Evolutionary conservation across 92 coral and sea anemone species (phyloP), one percentile per base, ranked within the genome.

Genomic region (Epizoanthus ramosus): DNA sequence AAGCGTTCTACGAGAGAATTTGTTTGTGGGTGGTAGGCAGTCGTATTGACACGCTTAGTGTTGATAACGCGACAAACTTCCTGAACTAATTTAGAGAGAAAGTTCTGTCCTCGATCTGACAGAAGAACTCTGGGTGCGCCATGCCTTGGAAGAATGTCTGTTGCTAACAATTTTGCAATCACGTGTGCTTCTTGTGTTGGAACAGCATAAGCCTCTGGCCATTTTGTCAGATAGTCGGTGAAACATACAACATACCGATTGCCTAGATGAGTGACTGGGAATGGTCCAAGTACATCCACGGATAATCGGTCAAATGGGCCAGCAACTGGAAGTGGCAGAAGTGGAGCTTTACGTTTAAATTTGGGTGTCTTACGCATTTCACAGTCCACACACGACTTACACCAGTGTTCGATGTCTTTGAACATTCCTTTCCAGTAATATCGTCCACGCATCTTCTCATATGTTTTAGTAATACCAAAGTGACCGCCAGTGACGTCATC

Each of bases 371-470:
- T 90, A 8, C 90, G 43, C 76, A 75, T 87, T 13, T 75, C 70
- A 35, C 93, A 90, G 59, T 90, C 93, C 3, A 57, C 74, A 50
- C 91, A 90, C 2, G 91, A 61, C 8, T 69, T 73, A 13, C 52
- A 43, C 91, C 91, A 90, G 50, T 90, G 88, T 2, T 87, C 88
- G 0, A 74, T 61, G 50, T 87, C 93, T 25, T 79, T 57, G 75
- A 61, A 90, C 93, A 90, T 90, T 0, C 91, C 89, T 17, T 73
- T 56, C 93, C 91, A 90, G 56, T 68, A 90, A 24, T 63, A 90
- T 8, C 85, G 54, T 7, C 28, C 61, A 19, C 76, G 50, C 5
- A 90, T 16, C 45, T 87, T 87, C 15, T 80, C 83, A 64, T 83
- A 90, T 15, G 93, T 90, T 24, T 83, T 90, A 17, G n/a, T 16